Base-by-base conservation (phyloP, 1,140 invertebrate genomes). In the Drosophila pseudoananassae region DNA sequence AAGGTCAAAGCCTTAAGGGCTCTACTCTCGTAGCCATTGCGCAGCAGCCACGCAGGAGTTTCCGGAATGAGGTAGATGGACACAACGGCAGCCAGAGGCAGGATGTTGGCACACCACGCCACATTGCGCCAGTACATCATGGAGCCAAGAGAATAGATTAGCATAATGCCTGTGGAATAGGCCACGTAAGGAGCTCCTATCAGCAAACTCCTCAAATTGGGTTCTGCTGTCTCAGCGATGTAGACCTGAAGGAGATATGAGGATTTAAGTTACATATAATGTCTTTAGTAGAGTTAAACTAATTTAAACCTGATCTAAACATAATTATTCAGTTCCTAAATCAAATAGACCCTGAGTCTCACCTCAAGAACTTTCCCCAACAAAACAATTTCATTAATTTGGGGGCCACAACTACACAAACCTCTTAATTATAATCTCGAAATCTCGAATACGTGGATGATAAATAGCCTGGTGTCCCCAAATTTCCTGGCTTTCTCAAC, bases 221-320 rank as follows among this genome's bases (percentile, higher is more conserved):
- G 94, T 70, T 96, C 95, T 2, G 95, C 93, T 52, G 94, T 95
- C 90, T 96, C 95, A n/a, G 95, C 95, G 54, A 96, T 92, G 52
- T 96, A 93, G 0, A 96, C 94, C 95, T 96, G 89, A 1, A 58
- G 29, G 12, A 52, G 61, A 0, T n/a, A 15, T 4, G 14, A 5
- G 43, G 3, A 50, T 31, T 14, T 10, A 54, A 23, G 7, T 23
- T 27, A 10, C n/a, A 8, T 23, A 20, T 47, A 4, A 15, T 20
- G 5, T 17, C n/a, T 15, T 9, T n/a, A 14, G 20, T 1, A 27
- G n/a, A 4, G 20, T 7, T 12, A 12, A 25, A 17, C 3, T 36
- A 17, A 12, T 36, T 15, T 6, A 15, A 15, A 43, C 40, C 5
- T 15, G 7, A 43, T 15, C 14, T 14, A 43, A 43, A 43, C 15